Evolutionary conservation across 2,113 vertebrate genomes (phyloP).

Genomic region (Mormyrus lacerda): DNA sequence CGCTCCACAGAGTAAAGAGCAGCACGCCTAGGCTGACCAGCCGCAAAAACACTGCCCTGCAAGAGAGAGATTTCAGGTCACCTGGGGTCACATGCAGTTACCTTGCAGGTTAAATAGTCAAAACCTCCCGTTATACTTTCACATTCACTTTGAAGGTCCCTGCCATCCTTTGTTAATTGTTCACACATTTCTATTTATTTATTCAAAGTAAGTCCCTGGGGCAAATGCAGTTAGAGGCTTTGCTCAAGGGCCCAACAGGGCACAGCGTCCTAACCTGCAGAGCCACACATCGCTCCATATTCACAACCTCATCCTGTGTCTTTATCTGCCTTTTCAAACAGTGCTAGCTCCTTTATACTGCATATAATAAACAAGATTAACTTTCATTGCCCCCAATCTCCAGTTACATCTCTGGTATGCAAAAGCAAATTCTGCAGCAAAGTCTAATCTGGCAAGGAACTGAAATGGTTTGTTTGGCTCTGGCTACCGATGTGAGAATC

Average conservation of each 20-base stretch:
- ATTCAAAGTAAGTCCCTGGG: not conserved
- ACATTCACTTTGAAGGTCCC: not conserved
- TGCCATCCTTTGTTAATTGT: not conserved
- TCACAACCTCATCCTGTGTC: not conserved
- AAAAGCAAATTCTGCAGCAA: not conserved
- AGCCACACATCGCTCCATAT: not conserved
- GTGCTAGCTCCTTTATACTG: not conserved
- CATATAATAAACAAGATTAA: not conserved
- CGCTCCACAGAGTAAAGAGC: constrained; percentile 65
- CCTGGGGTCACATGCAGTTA: not conserved
- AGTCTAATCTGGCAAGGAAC: not conserved
- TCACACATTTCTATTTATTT: not conserved
- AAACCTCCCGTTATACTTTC: not conserved
- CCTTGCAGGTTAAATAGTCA: not conserved
- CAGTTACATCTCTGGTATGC: not conserved
- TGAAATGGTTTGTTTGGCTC: not conserved
- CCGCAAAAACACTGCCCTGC: constrained; percentile 70
- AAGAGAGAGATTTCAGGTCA: not conserved
- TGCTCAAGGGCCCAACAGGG: not conserved
- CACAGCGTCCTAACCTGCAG: not conserved
- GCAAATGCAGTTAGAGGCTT: not conserved
- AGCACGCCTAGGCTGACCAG: constrained; percentile 67
- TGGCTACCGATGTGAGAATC: not conserved
- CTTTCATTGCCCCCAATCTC: not conserved
- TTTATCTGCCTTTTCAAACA: not conserved